Conservation (phyloP, 2,797 vertebrate species). For the Trematomus bernacchii region DNA sequence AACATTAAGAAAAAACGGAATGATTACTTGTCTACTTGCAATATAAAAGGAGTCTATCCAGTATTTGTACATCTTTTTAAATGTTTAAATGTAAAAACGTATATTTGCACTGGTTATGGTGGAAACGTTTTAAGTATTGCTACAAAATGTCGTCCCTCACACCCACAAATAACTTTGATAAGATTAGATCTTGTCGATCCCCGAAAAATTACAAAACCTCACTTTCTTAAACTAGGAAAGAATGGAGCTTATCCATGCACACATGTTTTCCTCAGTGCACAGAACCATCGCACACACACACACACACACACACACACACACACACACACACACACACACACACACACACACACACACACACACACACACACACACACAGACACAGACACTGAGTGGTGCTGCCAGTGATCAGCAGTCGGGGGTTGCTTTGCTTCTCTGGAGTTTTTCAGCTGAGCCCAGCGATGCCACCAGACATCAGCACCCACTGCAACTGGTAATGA, state of each 20-base stretch:
- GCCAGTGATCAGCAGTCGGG: slow-evolving; percentile 19
- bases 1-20: too few species aligned
- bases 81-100: too few species aligned
- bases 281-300: neutral
- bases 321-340: neutral
- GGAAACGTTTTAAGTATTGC: too few species aligned
- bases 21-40: too few species aligned
- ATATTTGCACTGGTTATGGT: too few species aligned
- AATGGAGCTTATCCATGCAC: neutral
- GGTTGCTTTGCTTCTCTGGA: slow-evolving; percentile 36
- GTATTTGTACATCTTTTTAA: too few species aligned
- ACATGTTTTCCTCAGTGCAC: neutral
- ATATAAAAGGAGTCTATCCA: too few species aligned
- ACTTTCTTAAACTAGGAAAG: neutral
- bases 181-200: neutral
- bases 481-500: slow-evolving; percentile 64
- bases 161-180: neutral
- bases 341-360: neutral
- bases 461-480: slow-evolving; percentile 51
- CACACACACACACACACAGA: too few species aligned
- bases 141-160: neutral
- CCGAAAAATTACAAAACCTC: neutral
- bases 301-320: neutral
- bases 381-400: neutral
- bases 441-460: slow-evolving; percentile 28